phyloP scores from a whole-genome alignment of 2,113 vertebrate genomes.

The Phodopus roborovskii region DNA sequence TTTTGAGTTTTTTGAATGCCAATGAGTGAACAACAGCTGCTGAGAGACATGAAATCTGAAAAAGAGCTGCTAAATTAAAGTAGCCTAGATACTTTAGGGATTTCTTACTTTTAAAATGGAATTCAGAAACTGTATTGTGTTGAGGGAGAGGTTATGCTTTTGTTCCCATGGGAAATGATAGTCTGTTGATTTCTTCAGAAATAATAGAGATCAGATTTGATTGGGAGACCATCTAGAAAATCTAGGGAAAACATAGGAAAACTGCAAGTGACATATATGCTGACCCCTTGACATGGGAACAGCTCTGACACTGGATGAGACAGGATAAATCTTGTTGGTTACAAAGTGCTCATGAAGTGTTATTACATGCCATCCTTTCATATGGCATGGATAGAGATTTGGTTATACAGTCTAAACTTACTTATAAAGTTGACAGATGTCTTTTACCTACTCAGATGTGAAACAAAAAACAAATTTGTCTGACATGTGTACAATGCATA shows the following conservation, averaged over 20 bases:
- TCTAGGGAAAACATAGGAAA: background rate
- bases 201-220: background rate
- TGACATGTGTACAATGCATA: background rate
- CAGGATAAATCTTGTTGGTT: background rate
- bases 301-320: background rate
- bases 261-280: background rate
- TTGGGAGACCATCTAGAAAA: background rate
- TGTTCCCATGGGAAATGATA: background rate
- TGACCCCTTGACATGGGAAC: background rate
- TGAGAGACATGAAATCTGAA: background rate
- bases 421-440: background rate
- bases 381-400: background rate
- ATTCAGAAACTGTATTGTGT: background rate
- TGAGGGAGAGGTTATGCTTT: background rate
- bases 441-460: background rate
- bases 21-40: background rate
- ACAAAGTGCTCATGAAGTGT: background rate
- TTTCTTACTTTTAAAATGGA: background rate
- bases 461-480: background rate
- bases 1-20: background rate
- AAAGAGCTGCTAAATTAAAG: background rate
- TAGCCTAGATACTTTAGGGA: background rate
- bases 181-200: background rate
- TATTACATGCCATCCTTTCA: background rate
- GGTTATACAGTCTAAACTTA: background rate